Base-by-base conservation (phyloP, 2,113 vertebrate genomes). In the Gila orcuttii region DNA sequence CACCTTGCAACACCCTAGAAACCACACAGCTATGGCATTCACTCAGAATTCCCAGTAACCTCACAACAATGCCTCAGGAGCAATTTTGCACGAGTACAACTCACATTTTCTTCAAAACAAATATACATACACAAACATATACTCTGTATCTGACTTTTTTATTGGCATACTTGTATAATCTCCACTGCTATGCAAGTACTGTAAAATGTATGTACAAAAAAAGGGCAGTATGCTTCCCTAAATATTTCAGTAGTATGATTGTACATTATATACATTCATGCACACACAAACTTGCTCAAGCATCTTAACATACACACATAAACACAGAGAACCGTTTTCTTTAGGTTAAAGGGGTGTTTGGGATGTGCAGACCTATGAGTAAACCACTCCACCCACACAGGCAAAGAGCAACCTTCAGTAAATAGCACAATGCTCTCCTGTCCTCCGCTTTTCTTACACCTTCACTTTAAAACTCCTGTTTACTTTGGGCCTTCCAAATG, bases 261-360 rank as follows among this genome's bases (percentile, higher is more conserved):
- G 42, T 42, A 10, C 42, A 42, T 42, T 10, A 42, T 42, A 10
- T 2, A 42, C 8, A 42, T 2, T 42, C 42, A 42, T 42, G 64
- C 64, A 66, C 50, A 6, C 62, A 76, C 64, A 85, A 1, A 57
- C 55, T 21, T 23, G 9, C 45, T 71, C 66, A 50, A 3, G 17
- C 17, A 75, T 5, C 21, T 13, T 17, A 9, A 11, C 45, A 25
- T 31, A 39, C 84, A 33, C 5, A 57, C 15, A 28, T 21, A 42
- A 36, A 81, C 57, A 87, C 83, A 77, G 15, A 73, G 31, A 23
- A 80, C 82, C 75, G n/a, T 73, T 83, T 71, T 85, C 21, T 66
- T 84, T 78, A 71, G 77, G 76, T 60, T 69, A 78, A 42, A 10
- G 21, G 31, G 19, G 10, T 36, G 57, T 6, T 17, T 23, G 19